Evolutionary conservation across 1,140 invertebrate species (phyloP), one percentile per base, ranked within the genome.

Genomic region (Bombus pascuorum): DNA sequence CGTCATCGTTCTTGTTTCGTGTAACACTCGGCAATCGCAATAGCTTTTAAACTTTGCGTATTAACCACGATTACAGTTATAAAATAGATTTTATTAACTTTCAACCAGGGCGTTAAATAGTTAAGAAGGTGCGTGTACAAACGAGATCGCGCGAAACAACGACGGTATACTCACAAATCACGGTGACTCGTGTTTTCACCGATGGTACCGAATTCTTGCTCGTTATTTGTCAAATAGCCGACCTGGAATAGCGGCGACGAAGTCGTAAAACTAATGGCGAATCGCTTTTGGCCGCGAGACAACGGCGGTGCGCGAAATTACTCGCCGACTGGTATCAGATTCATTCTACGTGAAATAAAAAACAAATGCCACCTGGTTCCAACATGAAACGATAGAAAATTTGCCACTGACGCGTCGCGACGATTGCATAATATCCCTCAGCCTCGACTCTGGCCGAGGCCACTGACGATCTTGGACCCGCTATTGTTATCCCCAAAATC

Each of bases 401-500:
- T 22, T 53, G 18, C 18, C 5, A 22, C 47, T 8, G 47, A 22
- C 18, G 47, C 18, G 47, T 4, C 15, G 44, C 28, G 28, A 42
- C 9, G 73, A 22, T 81, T 73, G 47, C 70, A 39, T 3, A 71
- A 73, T 44, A 18, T 32, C 1, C 8, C 37, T 37, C 37, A 39
- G 25, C 34, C 34, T 59, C 53, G 75, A 62, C 34, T 15, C 13
- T n/a, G 34, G 28, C 28, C n/a, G 74, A 34, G 59, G 39, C 39
- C 59, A 44, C 13, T 37, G 68, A 3, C 79, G 66, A 70, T 25
- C 8, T 22, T 25, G 57, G 5, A 32, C 15, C 25, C 42, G 34
- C 44, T 53, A 68, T 83, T 76, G 81, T 83, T 76, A 47, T 83
- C 37, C 12, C 22, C 18, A 73, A 81, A 81, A 44, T 71, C 34